Percentiles rank a stretch among this genome's conserved stretches.
phyloP scores from a whole-genome alignment of 2,888 invertebrate species.

The Ornithoptera alexandrae region DNA sequence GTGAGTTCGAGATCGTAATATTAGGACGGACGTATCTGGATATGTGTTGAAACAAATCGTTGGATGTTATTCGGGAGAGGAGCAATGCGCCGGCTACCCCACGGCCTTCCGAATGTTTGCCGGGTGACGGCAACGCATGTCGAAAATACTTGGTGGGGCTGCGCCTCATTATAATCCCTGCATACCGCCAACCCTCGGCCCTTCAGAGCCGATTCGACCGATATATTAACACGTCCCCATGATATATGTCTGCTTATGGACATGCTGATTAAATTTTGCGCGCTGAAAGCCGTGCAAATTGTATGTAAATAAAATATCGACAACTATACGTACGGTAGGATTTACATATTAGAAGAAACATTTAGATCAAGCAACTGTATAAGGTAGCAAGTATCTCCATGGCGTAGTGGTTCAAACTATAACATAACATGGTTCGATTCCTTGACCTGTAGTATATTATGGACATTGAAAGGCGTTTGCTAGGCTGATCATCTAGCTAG shows the following conservation, averaged over 20 bases:
- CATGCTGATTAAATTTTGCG: slow-evolving; percentile 15
- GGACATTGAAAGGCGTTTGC: too few relatives aligned
- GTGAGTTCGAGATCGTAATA: slow-evolving; percentile 7
- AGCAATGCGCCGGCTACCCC: slow-evolving; percentile 61
- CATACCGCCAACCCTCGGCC: slow-evolving; percentile 54
- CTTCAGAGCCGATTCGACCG: slow-evolving; percentile 58
- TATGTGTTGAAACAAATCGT: slow-evolving; percentile 51
- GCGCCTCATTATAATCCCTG: slow-evolving; percentile 77
- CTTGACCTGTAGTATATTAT: too few relatives aligned
- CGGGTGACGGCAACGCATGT: slow-evolving; percentile 79
- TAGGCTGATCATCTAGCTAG: too few relatives aligned
- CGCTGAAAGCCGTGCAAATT: slow-evolving; percentile 3
- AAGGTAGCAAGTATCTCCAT: neutral
- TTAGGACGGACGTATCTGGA: slow-evolving; percentile 33
- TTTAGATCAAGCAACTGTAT: neutral
- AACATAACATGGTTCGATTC: too few relatives aligned
- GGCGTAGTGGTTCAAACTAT: neutral
- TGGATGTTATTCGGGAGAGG: slow-evolving; percentile 60
- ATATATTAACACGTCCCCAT: slow-evolving; percentile 73
- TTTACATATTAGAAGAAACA: neutral
- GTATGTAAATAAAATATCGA: slow-evolving; percentile 2
- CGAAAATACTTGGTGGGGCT: slow-evolving; percentile 79
- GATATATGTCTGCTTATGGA: slow-evolving; percentile 21
- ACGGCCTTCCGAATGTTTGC: slow-evolving; percentile 64
- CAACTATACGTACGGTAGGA: too few relatives aligned